Conservation (phyloP, 35 echinoderm and acorn worm species). For the Nesometra sesokonis region DNA sequence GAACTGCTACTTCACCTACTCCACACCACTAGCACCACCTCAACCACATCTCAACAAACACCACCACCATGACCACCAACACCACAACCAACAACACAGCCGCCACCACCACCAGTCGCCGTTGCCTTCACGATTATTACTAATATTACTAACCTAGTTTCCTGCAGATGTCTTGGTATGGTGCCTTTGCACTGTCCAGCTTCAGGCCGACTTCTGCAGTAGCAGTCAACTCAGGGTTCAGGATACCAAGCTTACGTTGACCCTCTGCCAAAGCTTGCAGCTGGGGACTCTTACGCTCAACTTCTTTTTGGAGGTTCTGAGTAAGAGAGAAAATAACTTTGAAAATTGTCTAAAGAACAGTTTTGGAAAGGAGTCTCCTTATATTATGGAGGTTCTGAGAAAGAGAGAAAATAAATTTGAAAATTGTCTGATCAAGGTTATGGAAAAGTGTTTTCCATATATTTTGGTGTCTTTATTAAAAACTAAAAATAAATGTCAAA, state of each 20-base stretch:
- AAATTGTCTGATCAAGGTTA: too few species aligned
- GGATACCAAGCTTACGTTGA: slow-evolving; percentile 46
- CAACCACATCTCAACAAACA: too few species aligned
- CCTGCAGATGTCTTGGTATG: slow-evolving; percentile 64
- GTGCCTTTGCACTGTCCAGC: slow-evolving; percentile 73
- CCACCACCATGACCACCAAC: too few species aligned
- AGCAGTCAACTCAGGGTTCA: slow-evolving; percentile 73
- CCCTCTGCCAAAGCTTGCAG: slow-evolving; percentile 45
- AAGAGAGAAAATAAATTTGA: not conserved
- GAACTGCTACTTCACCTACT: too few species aligned
- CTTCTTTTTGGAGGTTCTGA: slow-evolving; percentile 79
- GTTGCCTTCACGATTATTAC: not conserved
- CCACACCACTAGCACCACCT: too few species aligned
- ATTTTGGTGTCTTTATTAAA: slow-evolving; percentile 51
- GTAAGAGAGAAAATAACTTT: not conserved
- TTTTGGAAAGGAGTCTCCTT: too few species aligned
- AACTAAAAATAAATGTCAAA: not conserved
- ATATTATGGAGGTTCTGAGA: slow-evolving; percentile 65
- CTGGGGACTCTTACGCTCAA: slow-evolving; percentile 56
- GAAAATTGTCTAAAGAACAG: too few species aligned
- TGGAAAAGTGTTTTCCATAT: too few species aligned
- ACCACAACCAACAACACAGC: too few species aligned
- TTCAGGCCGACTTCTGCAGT: slow-evolving; percentile 81
- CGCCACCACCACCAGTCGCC: too few species aligned
- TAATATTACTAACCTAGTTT: slow-evolving; percentile 63